Base-by-base conservation (phyloP, 2,797 vertebrate genomes). In the Takifugu rubripes region DNA sequence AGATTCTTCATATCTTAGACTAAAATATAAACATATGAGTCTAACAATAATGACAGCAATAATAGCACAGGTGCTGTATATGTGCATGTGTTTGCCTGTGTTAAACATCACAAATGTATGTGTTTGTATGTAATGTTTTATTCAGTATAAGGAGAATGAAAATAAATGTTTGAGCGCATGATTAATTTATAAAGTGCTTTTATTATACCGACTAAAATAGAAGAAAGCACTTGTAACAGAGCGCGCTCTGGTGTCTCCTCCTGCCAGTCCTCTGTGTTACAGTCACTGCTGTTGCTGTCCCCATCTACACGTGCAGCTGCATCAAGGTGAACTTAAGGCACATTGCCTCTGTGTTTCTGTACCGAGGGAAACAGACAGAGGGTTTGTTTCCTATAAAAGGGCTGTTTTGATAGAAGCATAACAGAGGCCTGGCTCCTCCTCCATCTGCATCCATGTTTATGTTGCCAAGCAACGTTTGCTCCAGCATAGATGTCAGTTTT, bases 401-500 rank as follows among this genome's bases (percentile, higher is more conserved):
- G 26, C 29, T 42, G n/a, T 31, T 14, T 26, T 47, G 43, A 45
- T 15, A 40, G 17, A 60, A 64, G 46, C n/a, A 14, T 14, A 40
- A 40, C 7, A 64, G 54, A n/a, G 65, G 21, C 55, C 10, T n/a
- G 6, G 21, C 50, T 61, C 17, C 27, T 48, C 16, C 0, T n/a
- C 69, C 64, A 51, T 33, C 1, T 29, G 62, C 25, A 14, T 6
- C 45, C 57, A 24, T 48, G 52, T 21, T 55, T 47, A 40, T 44
- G 79, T 84, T 74, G 75, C 74, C 53, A 51, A 49, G 76, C 68
- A 68, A 82, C 74, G 9, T 9, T 46, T n/a, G 2, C 17, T 0
- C 1, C 62, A 42, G 48, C 25, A 54, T 25, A 70, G 54, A 59
- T 77, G 55, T 74, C 77, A 69, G 17, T 49, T 56, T 76, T 59